Conservation (phyloP, 2,113 vertebrate genomes). For the Manacus vitellinus region DNA sequence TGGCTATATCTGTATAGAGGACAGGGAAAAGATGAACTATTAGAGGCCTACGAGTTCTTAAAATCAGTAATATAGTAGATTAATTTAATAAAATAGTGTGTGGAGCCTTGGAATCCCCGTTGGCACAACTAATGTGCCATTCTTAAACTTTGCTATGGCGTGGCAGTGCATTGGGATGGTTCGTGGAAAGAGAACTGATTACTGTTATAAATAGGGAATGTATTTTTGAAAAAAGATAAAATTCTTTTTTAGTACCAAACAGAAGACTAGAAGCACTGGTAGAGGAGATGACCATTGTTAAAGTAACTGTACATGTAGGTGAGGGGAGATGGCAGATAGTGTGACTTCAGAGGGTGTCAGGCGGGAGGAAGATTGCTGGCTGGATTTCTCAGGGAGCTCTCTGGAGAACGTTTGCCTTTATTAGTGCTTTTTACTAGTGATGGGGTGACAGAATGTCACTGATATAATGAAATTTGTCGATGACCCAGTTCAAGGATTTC, state of each 20-base stretch:
- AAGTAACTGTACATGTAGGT: background rate
- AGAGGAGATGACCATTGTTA: background rate
- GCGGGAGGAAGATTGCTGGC: background rate
- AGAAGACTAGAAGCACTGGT: background rate
- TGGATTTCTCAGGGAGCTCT: background rate
- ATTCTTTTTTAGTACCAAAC: background rate
- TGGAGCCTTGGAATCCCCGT: background rate
- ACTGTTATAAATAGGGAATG: background rate
- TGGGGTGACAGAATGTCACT: background rate
- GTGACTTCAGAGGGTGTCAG: background rate
- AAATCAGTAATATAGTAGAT: background rate
- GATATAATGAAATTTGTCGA: background rate
- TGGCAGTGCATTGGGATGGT: background rate
- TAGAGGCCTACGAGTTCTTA: background rate
- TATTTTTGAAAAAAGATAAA: background rate
- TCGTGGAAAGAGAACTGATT: background rate
- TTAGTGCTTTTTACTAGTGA: constrained; percentile 2
- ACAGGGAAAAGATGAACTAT: background rate
- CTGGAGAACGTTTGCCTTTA: constrained; percentile 22
- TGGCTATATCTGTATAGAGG: background rate
- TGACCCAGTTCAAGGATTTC: constrained; percentile 8
- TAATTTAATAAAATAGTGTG: background rate
- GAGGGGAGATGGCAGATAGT: background rate
- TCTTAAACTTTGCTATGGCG: background rate
- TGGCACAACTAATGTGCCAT: background rate